Conservation (phyloP, 2,797 vertebrate species). For the Anolis apletophallus region DNA sequence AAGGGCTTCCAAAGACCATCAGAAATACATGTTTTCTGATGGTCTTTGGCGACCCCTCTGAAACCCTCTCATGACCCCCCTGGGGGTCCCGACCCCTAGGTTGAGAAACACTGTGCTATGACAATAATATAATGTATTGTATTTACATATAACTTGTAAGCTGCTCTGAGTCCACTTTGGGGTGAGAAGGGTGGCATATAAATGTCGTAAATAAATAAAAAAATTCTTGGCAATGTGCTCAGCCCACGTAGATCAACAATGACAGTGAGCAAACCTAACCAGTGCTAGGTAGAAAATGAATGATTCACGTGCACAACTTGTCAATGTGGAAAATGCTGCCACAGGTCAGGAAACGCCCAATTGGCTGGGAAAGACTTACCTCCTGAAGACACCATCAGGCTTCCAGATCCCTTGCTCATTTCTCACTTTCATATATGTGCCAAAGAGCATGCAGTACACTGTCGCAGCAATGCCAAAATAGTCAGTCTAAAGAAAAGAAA, state of each 20-base stretch:
- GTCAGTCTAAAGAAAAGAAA: conserved; percentile 83
- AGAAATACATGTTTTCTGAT: too few relatives aligned
- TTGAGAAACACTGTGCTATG: too few relatives aligned
- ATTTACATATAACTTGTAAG: too few relatives aligned
- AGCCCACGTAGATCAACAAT: not conserved
- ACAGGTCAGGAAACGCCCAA: not conserved
- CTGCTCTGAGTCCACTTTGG: too few relatives aligned
- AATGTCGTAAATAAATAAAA: too few relatives aligned
- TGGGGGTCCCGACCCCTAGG: too few relatives aligned
- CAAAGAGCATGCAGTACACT: conserved; percentile 91
- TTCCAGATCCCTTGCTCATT: conserved; percentile 87
- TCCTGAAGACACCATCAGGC: conserved; percentile 85
- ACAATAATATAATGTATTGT: too few relatives aligned
- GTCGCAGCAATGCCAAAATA: conserved; percentile 93
- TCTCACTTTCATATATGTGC: conserved; percentile 91
- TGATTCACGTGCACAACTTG: not conserved
- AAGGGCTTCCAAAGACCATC: too few relatives aligned
- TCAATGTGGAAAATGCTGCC: not conserved
- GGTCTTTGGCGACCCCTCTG: too few relatives aligned
- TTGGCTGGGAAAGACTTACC: conserved; percentile 72
- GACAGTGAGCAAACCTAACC: not conserved
- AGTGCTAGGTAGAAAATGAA: not conserved
- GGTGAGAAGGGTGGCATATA: too few relatives aligned
- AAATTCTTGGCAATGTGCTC: not conserved
- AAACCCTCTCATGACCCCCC: too few relatives aligned